Evolutionary conservation across 2,113 vertebrate genomes (phyloP), one percentile per base, ranked within the genome.

Genomic region (Picathartes gymnocephalus): DNA sequence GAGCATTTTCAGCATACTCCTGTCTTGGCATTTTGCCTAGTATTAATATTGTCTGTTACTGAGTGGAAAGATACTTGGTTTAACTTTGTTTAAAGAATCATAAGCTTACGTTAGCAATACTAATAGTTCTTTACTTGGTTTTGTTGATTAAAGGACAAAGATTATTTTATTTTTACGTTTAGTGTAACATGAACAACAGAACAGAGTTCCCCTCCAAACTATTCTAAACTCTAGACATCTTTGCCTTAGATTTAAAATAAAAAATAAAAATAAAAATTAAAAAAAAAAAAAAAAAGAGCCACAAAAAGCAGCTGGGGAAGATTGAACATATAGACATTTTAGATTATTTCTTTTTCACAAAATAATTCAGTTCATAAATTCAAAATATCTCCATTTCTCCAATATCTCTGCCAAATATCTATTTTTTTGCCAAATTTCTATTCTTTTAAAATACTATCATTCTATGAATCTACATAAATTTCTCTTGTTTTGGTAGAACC

Each of bases 271-370:
- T n/a, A n/a, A n/a, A n/a, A n/a, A n/a, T n/a, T n/a, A 8, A 31
- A 39, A 31, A 30, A 3, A 6, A 14, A 13, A 47, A 17, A 35
- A 22, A 25, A 58, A 14, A 10, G 40, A 42, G 14, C 40, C 40
- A 51, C 2, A 39, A 50, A 39, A 19, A 4, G 16, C 6, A 8
- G 6, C 4, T 7, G 4, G 4, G 12, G 2, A 25, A 33, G 8
- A 20, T 6, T 45, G 23, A 86, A 27, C 10, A 9, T 48, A 31
- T 21, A 20, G 30, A 39, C 3, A 54, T 35, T 61, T 66, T 19
- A 74, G 4, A 11, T 40, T 0, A 20, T 58, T 73, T 44, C 15
- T 65, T 73, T 21, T 57, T 14, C 4, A 80, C 4, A 35, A 44
- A 92, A 74, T 0, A 56, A 48, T 70, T 31, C 8, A 13, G 3